These are phyloP conservation scores for Carettochelys insculpta DNA, from an alignment of 2,113 vertebrate species.

Conservation along the genomic window DNA sequence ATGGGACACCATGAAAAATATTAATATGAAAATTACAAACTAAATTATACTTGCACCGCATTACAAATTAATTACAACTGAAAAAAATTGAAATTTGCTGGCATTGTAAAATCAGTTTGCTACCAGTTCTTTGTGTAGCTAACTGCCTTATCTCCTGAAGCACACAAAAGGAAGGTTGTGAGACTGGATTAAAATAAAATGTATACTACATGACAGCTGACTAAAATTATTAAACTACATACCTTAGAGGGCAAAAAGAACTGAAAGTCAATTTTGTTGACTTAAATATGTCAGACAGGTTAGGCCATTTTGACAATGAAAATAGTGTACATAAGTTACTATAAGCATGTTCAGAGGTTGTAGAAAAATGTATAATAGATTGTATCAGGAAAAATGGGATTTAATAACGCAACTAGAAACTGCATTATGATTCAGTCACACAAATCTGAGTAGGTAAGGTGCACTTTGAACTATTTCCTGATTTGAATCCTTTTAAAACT, in stretches of 20 bases:
- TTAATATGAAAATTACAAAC: background rate
- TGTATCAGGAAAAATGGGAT: background rate
- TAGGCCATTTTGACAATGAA: background rate
- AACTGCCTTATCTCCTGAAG: background rate
- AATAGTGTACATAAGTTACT: background rate
- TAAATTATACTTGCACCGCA: background rate
- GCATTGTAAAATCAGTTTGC: background rate
- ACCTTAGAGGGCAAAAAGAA: background rate
- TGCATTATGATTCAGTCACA: accelerated
- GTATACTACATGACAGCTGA: background rate
- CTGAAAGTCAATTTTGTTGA: too few species aligned
- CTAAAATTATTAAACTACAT: background rate
- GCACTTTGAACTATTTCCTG: accelerated
- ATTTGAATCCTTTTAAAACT: accelerated
- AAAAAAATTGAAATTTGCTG: background rate
- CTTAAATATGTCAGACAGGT: background rate
- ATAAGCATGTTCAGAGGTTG: accelerated
- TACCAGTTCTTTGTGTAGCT: background rate
- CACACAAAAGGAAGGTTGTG: background rate
- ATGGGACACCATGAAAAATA: background rate
- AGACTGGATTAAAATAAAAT: background rate
- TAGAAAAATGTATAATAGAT: accelerated
- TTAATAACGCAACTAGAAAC: background rate
- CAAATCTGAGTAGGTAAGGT: accelerated
- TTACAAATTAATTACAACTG: background rate